Conservation (phyloP, 2,888 invertebrate species). For the Phyllotreta striolata region DNA sequence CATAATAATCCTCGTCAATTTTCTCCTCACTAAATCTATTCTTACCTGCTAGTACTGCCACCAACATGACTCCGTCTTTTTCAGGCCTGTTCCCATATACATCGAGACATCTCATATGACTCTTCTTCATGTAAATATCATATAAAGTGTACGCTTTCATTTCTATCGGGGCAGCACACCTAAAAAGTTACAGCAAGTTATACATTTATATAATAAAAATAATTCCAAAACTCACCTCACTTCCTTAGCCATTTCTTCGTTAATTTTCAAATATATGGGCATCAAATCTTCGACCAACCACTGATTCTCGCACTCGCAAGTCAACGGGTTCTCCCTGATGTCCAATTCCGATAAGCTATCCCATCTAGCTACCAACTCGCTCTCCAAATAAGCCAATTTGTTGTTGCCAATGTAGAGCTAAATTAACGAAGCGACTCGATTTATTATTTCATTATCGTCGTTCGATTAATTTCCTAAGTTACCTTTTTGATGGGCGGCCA, state of each 20-base stretch:
- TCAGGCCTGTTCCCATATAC: constrained; percentile 71
- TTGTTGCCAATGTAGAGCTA: constrained; percentile 79
- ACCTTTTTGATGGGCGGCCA: constrained; percentile 75
- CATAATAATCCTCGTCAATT: constrained; percentile 5
- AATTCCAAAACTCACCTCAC: constrained; percentile 61
- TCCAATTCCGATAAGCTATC: constrained; percentile 72
- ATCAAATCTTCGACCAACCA: constrained; percentile 77
- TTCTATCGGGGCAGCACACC: constrained; percentile 73
- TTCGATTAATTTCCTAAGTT: constrained; percentile 25
- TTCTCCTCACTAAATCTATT: constrained; percentile 2
- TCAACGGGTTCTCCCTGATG: constrained; percentile 77
- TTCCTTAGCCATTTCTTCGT: constrained; percentile 59
- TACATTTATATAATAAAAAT: neutral
- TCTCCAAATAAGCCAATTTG: constrained; percentile 72
- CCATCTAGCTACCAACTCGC: constrained; percentile 74
- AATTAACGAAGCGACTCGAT: constrained; percentile 39
- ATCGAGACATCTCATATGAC: constrained; percentile 73
- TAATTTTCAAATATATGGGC: constrained; percentile 63
- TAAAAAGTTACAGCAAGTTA: constrained; percentile 49
- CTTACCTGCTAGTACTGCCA: constrained; percentile 73
- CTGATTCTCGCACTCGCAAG: constrained; percentile 81
- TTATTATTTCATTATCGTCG: neutral
- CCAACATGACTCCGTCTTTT: constrained; percentile 72
- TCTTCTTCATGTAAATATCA: constrained; percentile 66
- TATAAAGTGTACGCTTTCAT: constrained; percentile 69